Evolutionary conservation across 1,140 invertebrate genomes (phyloP).

Genomic region (Rhyacophila brunnea): DNA sequence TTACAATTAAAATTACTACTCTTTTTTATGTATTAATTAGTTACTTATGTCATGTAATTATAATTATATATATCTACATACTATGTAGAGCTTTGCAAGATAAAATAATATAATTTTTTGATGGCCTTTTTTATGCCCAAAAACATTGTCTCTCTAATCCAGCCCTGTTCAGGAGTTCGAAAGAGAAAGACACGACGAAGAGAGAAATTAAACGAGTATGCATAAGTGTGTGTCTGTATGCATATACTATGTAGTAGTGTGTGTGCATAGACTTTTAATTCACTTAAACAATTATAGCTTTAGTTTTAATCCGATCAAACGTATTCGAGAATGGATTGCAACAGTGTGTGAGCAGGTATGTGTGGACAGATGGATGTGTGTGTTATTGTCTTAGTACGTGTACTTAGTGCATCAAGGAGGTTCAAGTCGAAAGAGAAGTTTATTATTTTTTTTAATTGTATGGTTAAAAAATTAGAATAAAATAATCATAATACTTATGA

Average conservation of each 20-base stretch:
- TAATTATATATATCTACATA: too few relatives aligned
- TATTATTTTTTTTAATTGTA: too few relatives aligned
- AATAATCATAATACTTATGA: too few relatives aligned
- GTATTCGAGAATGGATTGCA: slow-evolving; percentile 25
- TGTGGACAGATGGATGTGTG: not conserved
- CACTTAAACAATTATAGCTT: slow-evolving; percentile 38
- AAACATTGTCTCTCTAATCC: not conserved
- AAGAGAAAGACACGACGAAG: slow-evolving; percentile 9
- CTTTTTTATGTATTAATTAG: too few relatives aligned
- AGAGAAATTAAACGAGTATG: slow-evolving; percentile 1
- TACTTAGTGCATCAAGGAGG: not conserved
- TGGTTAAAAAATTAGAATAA: too few relatives aligned
- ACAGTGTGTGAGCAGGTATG: slow-evolving; percentile 16
- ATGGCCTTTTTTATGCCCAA: too few relatives aligned
- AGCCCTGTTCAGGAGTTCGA: not conserved
- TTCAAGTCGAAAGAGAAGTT: slow-evolving; percentile 5
- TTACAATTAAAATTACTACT: too few relatives aligned
- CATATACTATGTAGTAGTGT: not conserved
- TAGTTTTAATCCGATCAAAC: slow-evolving; percentile 38
- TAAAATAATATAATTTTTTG: too few relatives aligned
- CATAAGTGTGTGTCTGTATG: not conserved
- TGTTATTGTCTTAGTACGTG: slow-evolving; percentile 7
- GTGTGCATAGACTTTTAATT: slow-evolving; percentile 34
- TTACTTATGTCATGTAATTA: too few relatives aligned
- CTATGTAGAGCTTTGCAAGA: too few relatives aligned